Evolutionary conservation across 2,113 vertebrate species (phyloP), one percentile per base, ranked within the genome.

Genomic region (Trogon melanurus): DNA sequence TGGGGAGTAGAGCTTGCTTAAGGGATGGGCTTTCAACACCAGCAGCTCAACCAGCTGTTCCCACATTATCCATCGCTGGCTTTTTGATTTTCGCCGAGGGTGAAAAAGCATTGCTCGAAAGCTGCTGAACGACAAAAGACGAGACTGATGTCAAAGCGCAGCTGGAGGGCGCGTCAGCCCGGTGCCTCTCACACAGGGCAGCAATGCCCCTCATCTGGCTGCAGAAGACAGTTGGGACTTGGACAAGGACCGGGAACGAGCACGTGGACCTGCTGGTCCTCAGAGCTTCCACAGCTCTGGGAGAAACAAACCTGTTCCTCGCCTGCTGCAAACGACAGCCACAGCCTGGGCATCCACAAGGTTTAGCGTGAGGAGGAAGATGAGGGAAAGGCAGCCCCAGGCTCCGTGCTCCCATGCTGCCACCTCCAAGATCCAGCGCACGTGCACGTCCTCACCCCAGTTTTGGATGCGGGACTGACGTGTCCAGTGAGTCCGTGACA

Each of bases 401-500:
- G 47, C 32, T 58, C 44, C 36, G 25, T 2, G 3, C 22, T 20
- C 51, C 47, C 44, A 54, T 36, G 44, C 48, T 48, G 51, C 16
- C 18, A 30, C 34, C 45, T 38, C 30, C 26, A 44, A 57, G 27
- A 44, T 19, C 54, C 67, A 54, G 50, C 18, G 29, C 32, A 16
- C 6, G 3, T 38, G 36, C 58, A 21, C 6, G 3, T 12, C n/a
- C 47, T 7, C 26, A 12, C 13, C 14, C 16, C 0, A 1, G 16
- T 13, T 21, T 15, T 29, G 58, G 58, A 51, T 13, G 47, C 13
- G 4, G 45, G 18, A 36, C 1, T n/a, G 51, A 75, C 3, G 5
- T 11, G 16, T 56, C 70, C 62, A 41, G 17, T 3, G 3, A 44
- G 51, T 8, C 50, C 30, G 10, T 1, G 12, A 45, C 45, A 53